Base-by-base conservation (phyloP, 2,888 invertebrate genomes). In the Drosophila rubida region DNA sequence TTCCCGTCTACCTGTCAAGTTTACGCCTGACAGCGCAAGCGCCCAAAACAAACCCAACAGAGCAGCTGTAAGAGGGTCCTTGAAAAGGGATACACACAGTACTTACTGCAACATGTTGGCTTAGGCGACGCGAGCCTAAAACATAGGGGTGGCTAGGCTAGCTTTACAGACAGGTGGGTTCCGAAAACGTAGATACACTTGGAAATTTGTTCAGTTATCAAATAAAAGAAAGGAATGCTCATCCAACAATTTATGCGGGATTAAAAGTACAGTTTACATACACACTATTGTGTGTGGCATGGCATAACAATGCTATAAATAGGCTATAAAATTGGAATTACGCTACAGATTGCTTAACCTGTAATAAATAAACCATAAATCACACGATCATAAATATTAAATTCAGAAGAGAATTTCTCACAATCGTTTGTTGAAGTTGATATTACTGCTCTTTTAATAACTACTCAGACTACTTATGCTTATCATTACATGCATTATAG, bases 1-100 rank as follows among this genome's bases (percentile, higher is more conserved):
- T 84, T 80, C 67, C 66, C 63, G 45, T 59, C 63, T 84, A 87
- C 87, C 85, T 87, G 87, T 83, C 85, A 83, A 83, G 82, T 83
- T 83, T 78, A 76, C 77, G 82, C 79, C 82, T 82, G 82, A 82
- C 63, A 66, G 84, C 81, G 61, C 85, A 80, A 65, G 46, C 73
- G 59, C 30, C 72, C 23, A 68, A 75, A 54, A 25, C 25, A 5
- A 25, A 6, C 5, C 51, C 45, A 45, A 49, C 16, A 16, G 53
- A 51, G 67, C 82, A 81, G 85, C 81, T 84, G 82, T 51, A 37
- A 39, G 42, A 45, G 58, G 74, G 78, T 84, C 82, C 87, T 87
- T 84, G 62, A 69, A 66, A 54, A 76, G 68, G 44, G 85, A 44
- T 30, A 9, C 8, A 22, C 4, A 30, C 13, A 13, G 61, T 51